These are phyloP conservation scores for Crambe crambe DNA, from an alignment of 37 sponge, comb jelly and placozoan genomes.

Conservation along the genomic window DNA sequence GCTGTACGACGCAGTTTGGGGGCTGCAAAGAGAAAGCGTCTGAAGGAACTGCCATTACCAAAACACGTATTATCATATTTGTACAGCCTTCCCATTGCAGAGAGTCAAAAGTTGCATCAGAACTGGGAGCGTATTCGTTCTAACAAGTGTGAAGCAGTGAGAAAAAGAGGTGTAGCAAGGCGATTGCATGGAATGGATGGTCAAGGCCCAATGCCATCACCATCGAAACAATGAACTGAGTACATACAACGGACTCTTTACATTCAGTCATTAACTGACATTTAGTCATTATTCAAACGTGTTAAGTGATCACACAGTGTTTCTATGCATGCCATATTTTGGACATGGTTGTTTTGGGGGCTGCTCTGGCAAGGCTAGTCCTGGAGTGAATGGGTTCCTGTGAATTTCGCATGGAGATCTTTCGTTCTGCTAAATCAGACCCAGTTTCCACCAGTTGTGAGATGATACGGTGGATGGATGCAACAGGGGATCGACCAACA, in stretches of 20 bases:
- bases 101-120: constrained; percentile 43
- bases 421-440: too few species aligned
- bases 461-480: background rate
- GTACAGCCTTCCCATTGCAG: constrained; percentile 51
- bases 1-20: constrained; percentile 57
- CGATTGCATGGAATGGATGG: background rate
- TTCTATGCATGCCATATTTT: too few species aligned
- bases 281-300: too few species aligned
- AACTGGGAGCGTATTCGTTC: constrained; percentile 56
- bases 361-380: too few species aligned
- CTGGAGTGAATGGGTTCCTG: too few species aligned
- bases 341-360: too few species aligned
- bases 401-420: too few species aligned
- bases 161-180: constrained; percentile 14
- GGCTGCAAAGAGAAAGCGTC: constrained; percentile 49
- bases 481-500: background rate
- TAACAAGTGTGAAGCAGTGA: constrained; percentile 39
- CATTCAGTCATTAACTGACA: too few species aligned
- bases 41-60: constrained; percentile 84
- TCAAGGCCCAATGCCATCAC: background rate
- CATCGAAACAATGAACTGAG: too few species aligned
- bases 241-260: too few species aligned
- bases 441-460: background rate
- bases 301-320: too few species aligned
- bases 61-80: constrained; percentile 64